A percentile compares a stretch with the other conserved stretches of the same genome.
phyloP scores from a whole-genome alignment of 2,888 invertebrate genomes.

The Himalopsyche tibetana region DNA sequence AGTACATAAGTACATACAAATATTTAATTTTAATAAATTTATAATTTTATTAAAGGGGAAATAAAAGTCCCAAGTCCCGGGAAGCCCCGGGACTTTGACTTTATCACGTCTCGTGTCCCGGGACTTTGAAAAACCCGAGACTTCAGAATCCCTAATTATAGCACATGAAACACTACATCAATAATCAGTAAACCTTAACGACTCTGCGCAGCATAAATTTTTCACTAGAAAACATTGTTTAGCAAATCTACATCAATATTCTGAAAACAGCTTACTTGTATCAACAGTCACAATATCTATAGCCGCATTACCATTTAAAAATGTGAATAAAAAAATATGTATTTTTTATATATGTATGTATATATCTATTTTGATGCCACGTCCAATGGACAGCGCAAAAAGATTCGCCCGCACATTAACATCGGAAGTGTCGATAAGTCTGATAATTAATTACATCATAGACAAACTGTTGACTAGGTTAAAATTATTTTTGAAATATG shows the following conservation, averaged over 20 bases:
- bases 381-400: neutral
- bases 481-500: neutral
- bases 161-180: neutral
- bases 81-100: no score
- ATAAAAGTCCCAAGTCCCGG: no score
- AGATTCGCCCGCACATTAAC: neutral
- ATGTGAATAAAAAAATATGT: slow-evolving; percentile 17
- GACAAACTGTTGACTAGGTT: slow-evolving; percentile 21
- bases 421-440: neutral
- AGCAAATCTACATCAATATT: no score
- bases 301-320: neutral
- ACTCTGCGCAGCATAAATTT: no score
- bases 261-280: neutral
- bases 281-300: neutral
- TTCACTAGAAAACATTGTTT: no score
- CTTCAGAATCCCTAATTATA: no score
- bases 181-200: neutral
- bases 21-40: no score
- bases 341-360: no score
- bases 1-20: no score
- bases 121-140: no score
- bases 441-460: slow-evolving; percentile 16
- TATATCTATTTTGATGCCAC: neutral
- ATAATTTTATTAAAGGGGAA: no score
- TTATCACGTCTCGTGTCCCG: no score